Percentiles rank a stretch among this genome's conserved stretches.
Evolutionary conservation across 2,797 vertebrate species (phyloP).

Genomic region (Parauchenoglanis ngamensis): DNA sequence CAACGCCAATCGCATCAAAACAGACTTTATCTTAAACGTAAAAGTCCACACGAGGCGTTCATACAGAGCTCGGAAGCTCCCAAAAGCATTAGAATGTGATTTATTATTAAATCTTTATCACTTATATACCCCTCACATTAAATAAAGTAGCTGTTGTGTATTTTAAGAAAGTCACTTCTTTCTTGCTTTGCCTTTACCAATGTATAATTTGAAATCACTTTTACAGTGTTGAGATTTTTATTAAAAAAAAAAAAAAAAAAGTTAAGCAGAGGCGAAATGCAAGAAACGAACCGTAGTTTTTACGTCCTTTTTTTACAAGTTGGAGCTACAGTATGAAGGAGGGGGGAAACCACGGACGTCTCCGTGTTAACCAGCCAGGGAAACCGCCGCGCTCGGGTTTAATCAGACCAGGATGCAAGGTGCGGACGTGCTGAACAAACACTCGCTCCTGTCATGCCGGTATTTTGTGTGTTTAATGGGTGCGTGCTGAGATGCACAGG

Average conservation of each 20-base stretch:
- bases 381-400: background rate
- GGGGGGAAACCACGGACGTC: background rate
- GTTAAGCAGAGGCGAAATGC: too few relatives aligned
- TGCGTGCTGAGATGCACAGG: conserved; percentile 4
- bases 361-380: too few relatives aligned
- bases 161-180: background rate
- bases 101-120: background rate
- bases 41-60: background rate
- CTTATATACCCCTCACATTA: background rate
- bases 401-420: conserved; percentile 16
- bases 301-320: too few relatives aligned
- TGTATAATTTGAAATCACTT: background rate
- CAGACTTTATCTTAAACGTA: background rate
- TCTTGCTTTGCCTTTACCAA: background rate
- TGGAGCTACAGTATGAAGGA: too few relatives aligned
- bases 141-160: background rate
- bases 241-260: background rate
- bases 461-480: conserved; percentile 36
- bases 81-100: background rate
- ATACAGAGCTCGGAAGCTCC: background rate
- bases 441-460: background rate
- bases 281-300: background rate
- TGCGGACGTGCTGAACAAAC: conserved; percentile 29
- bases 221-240: too few relatives aligned
- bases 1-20: background rate